phyloP scores from a whole-genome alignment of 2,797 vertebrate species.

The Danio kyathit region DNA sequence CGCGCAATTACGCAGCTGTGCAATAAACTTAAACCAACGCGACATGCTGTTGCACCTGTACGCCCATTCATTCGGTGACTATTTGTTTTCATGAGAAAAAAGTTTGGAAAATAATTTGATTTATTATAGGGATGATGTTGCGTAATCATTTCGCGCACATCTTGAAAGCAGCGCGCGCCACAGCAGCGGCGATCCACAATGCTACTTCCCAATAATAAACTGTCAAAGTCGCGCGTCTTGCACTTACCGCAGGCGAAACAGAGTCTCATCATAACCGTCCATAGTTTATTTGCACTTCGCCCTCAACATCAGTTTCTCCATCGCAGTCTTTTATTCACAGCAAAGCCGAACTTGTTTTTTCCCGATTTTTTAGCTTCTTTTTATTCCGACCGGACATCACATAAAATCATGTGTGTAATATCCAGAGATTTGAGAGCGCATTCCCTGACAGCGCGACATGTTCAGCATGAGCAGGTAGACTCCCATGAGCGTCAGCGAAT shows the following conservation, averaged over 20 bases:
- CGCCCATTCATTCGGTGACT: not conserved
- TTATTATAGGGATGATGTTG: slow-evolving; percentile 26
- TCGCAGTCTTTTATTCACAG: not conserved
- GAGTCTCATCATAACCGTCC: slow-evolving; percentile 68
- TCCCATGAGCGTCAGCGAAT: slow-evolving; percentile 64
- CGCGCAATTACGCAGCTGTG: not conserved
- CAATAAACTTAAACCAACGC: not conserved
- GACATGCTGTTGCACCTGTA: not conserved
- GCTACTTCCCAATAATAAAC: slow-evolving; percentile 17
- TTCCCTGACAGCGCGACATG: slow-evolving; percentile 60
- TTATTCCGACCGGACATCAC: slow-evolving; percentile 63
- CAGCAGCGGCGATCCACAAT: slow-evolving; percentile 30
- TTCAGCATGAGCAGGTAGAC: slow-evolving; percentile 67
- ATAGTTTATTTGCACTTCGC: slow-evolving; percentile 65
- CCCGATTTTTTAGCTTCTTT: slow-evolving; percentile 17
- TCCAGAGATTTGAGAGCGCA: slow-evolving; percentile 60
- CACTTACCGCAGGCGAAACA: slow-evolving; percentile 76
- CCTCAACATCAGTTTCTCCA: slow-evolving; percentile 45
- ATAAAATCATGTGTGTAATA: slow-evolving; percentile 49
- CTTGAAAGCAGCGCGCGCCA: slow-evolving; percentile 38
- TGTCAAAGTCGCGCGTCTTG: slow-evolving; percentile 69
- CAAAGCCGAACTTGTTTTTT: slow-evolving; percentile 4
- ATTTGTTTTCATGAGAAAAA: not conserved
- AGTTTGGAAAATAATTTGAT: not conserved
- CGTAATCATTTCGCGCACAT: slow-evolving; percentile 32